Evolutionary conservation across 1,140 invertebrate species (phyloP).

Genomic region (Pachypeltis micranthus): DNA sequence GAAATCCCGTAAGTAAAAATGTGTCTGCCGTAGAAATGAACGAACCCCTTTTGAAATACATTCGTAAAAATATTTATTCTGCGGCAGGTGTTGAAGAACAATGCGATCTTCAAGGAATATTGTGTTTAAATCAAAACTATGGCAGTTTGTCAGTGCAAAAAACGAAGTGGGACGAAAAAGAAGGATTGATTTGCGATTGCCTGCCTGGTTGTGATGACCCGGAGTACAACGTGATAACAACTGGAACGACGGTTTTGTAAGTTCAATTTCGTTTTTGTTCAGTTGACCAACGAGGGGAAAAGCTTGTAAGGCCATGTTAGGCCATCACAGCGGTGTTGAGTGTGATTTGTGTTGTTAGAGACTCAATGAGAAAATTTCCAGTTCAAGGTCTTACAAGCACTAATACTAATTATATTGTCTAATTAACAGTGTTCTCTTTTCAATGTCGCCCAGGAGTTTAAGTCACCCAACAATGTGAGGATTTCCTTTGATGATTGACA

Average conservation of each 20-base stretch:
- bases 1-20: constrained; percentile 17
- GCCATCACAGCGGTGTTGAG: background rate
- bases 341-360: too few species aligned
- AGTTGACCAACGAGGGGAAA: background rate
- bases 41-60: too few species aligned
- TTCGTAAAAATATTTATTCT: too few species aligned
- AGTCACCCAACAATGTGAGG: too few species aligned
- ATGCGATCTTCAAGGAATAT: constrained; percentile 46
- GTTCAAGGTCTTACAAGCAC: too few species aligned
- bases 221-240: constrained; percentile 32
- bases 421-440: too few species aligned
- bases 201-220: constrained; percentile 48
- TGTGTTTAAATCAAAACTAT: constrained; percentile 47
- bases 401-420: too few species aligned
- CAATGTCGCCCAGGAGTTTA: too few species aligned
- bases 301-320: background rate
- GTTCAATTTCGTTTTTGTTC: background rate
- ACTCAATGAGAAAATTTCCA: too few species aligned
- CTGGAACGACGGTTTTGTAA: too few species aligned
- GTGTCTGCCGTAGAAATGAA: too few species aligned
- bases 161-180: constrained; percentile 29
- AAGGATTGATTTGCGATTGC: constrained; percentile 45
- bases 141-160: constrained; percentile 47
- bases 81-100: constrained; percentile 29
- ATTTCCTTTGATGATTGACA: too few species aligned